Base-by-base conservation (phyloP, 1,140 invertebrate genomes). In the Caenorhabditis remanei region DNA sequence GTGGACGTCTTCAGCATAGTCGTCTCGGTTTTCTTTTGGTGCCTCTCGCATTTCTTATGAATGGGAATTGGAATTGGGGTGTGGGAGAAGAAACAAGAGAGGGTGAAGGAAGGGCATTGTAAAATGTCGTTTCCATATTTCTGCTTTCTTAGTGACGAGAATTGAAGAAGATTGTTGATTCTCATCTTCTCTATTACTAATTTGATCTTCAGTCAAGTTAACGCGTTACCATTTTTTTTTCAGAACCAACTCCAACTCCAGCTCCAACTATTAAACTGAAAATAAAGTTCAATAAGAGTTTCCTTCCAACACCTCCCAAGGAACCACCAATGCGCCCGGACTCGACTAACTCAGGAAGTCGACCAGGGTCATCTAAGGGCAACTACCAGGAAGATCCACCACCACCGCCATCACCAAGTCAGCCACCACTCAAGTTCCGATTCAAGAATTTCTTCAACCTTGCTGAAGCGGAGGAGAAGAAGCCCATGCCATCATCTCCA, bases 1-100 rank as follows among this genome's bases (percentile, higher is more conserved):
- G 32, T 32, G 32, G 32, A 53, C 24, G 3, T 9, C 11, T 21
- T 24, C 56, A 58, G 5, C 50, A 58, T 58, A 16, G 9, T 63
- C 61, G 21, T 63, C 61, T 63, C 71, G 11, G n/a, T 50, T 79
- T 79, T 24, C n/a, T 19, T 40, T 6, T 4, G 8, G 9, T 21
- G 8, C 46, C n/a, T 79, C 71, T 79, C 46, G 46, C 71, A 79
- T 79, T 79, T 79, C 71, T 79, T 79, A 79, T 79, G 71, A 79
- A 79, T 79, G 71, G 40, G 71, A 79, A 79, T 79, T 50, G 43
- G 46, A 79, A 79, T 50, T 79, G 71, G 46, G 21, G 46, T 79
- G 71, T 79, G 71, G 43, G 46, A 50, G 46, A 11, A 32, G 40
- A 79, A 53, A 46, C 41, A 32, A 71, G 67, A 46, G 19, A 46